A percentile compares a stretch with the other conserved stretches of the same genome.
These are phyloP conservation scores for Microplitis deprimator DNA, from an alignment of 2,888 invertebrate genomes.

Conservation along the genomic window DNA sequence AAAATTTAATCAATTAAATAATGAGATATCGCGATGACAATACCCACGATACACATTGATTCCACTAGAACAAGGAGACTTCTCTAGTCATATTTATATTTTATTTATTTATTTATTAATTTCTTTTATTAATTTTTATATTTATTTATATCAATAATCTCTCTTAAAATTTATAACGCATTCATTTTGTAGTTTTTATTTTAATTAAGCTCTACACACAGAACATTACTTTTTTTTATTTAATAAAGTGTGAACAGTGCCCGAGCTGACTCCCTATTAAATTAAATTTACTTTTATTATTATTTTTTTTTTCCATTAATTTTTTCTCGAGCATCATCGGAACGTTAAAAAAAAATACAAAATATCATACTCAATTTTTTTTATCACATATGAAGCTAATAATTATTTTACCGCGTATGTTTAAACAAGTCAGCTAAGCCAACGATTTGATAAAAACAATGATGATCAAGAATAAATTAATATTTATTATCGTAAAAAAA, in stretches of 20 bases:
- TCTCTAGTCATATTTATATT: constrained; percentile 31
- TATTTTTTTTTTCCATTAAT: not conserved
- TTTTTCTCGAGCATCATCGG: not conserved
- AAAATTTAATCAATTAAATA: constrained; percentile 18
- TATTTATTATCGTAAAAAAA: not conserved
- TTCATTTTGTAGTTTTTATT: constrained; percentile 18
- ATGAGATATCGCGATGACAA: constrained; percentile 5
- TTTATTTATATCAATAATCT: constrained; percentile 14
- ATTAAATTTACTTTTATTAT: not conserved
- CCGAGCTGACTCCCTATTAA: constrained; percentile 18
- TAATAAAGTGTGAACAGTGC: constrained; percentile 33
- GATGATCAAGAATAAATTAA: not conserved
- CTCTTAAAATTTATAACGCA: constrained; percentile 14
- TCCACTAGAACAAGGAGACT: constrained; percentile 12
- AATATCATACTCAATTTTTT: not conserved
- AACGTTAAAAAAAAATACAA: not conserved
- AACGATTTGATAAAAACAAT: not conserved
- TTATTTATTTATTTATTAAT: constrained; percentile 22
- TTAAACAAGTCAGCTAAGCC: no score
- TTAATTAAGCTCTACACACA: constrained; percentile 44
- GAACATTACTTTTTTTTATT: constrained; percentile 28
- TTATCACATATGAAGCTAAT: no score
- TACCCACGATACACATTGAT: constrained; percentile 16
- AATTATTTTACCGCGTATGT: no score
- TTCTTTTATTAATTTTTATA: not conserved